A percentile compares a stretch with the other conserved stretches of the same genome.
Evolutionary conservation across 2,888 invertebrate genomes (phyloP).

Genomic region (Acanthopleura granulata): DNA sequence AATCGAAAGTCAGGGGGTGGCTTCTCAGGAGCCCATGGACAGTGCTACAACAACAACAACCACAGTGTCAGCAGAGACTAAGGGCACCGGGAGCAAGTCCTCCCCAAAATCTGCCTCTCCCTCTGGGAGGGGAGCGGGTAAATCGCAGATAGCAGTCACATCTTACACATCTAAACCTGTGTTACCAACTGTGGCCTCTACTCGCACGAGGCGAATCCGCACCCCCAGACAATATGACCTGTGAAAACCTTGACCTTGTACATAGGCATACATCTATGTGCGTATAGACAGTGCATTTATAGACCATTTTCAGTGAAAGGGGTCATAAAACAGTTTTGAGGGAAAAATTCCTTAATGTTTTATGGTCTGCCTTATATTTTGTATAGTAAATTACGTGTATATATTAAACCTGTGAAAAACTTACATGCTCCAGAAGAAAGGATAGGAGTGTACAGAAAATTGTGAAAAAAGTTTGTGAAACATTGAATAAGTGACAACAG

Average conservation of each 20-base stretch:
- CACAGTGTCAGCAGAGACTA: background rate
- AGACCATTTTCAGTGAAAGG: no score
- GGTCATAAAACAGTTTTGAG: no score
- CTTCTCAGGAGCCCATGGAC: background rate
- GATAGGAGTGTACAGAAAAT: no score
- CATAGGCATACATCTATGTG: no score
- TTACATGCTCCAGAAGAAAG: no score
- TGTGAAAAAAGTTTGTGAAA: no score
- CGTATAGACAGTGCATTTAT: no score
- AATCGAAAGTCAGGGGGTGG: background rate
- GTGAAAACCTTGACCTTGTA: slow-evolving; percentile 23
- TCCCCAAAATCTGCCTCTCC: background rate
- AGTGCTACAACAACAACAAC: slow-evolving; percentile 13
- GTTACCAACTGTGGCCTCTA: slow-evolving; percentile 53
- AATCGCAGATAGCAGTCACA: background rate
- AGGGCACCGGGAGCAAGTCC: background rate
- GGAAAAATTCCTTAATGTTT: no score
- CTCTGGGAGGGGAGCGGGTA: background rate
- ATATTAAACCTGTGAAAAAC: no score
- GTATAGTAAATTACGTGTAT: no score
- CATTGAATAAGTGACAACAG: no score
- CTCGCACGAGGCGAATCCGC: slow-evolving; percentile 60
- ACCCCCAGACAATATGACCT: slow-evolving; percentile 65
- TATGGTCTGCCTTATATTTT: no score
- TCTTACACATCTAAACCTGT: slow-evolving; percentile 39